Conservation (phyloP, 2,888 invertebrate genomes). For the Galeruca laticollis region DNA sequence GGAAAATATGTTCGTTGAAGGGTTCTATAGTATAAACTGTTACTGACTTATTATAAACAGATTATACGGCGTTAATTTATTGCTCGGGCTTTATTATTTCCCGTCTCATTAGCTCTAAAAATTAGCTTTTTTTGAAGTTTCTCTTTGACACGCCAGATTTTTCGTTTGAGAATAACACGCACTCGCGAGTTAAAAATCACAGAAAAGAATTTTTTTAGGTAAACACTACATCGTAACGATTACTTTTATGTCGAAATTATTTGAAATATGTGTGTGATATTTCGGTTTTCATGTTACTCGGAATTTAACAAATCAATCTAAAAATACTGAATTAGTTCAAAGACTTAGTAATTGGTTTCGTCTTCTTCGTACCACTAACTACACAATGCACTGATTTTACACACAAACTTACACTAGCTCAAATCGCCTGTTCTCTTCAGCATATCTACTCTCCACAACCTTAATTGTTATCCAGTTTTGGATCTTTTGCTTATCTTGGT, state of each 20-base stretch:
- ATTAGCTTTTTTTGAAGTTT: constrained; percentile 47
- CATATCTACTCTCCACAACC: too few relatives aligned
- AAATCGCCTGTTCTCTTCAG: too few relatives aligned
- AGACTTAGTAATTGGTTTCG: too few relatives aligned
- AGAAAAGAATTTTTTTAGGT: neutral
- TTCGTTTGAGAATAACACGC: constrained; percentile 28
- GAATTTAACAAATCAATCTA: too few relatives aligned
- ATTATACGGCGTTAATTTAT: constrained; percentile 59
- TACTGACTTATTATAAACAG: constrained; percentile 62
- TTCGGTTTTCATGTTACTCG: too few relatives aligned
- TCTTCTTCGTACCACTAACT: too few relatives aligned
- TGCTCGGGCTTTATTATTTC: constrained; percentile 59
- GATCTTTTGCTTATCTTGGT: too few relatives aligned
- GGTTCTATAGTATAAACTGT: constrained; percentile 59
- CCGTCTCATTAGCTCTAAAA: constrained; percentile 50
- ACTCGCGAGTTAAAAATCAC: neutral
- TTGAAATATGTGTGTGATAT: neutral
- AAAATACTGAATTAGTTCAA: too few relatives aligned
- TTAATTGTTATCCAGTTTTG: too few relatives aligned
- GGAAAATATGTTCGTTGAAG: constrained; percentile 47
- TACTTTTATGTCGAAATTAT: neutral
- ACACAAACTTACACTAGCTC: too few relatives aligned
- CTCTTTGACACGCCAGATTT: constrained; percentile 36
- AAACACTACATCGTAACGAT: neutral
- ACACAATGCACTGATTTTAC: too few relatives aligned